Conservation (phyloP, 2,797 vertebrate species). For the Leuciscus waleckii region DNA sequence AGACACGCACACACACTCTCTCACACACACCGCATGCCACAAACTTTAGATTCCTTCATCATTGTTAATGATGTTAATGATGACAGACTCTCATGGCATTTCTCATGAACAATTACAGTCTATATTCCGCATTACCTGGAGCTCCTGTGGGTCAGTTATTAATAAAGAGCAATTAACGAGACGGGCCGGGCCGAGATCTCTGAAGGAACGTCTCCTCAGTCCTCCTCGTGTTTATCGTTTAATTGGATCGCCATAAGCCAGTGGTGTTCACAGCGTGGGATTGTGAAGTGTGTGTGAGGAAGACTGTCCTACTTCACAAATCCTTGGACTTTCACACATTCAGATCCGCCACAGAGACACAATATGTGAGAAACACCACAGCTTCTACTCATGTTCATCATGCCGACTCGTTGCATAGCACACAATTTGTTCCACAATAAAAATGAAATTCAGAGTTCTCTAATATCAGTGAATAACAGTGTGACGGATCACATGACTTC, state of each 20-base stretch:
- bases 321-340: constrained; percentile 10
- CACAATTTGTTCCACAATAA: no score
- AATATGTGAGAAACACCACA: not conserved
- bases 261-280: not conserved
- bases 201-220: not conserved
- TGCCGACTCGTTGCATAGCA: no score
- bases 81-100: constrained; percentile 22
- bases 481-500: not conserved
- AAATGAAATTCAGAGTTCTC: no score
- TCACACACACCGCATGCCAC: not conserved
- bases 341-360: not conserved
- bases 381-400: not conserved
- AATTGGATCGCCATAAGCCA: not conserved
- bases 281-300: not conserved
- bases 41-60: not conserved
- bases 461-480: no score
- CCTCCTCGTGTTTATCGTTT: not conserved
- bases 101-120: constrained; percentile 12
- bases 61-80: constrained; percentile 6
- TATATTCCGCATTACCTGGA: not conserved
- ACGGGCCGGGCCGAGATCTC: not conserved
- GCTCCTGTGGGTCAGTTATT: constrained; percentile 1
- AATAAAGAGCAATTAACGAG: constrained; percentile 7
- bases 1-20: not conserved
- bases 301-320: not conserved